Evolutionary conservation across 2,888 invertebrate species (phyloP).

Genomic region (Ichneumoninae sp.): DNA sequence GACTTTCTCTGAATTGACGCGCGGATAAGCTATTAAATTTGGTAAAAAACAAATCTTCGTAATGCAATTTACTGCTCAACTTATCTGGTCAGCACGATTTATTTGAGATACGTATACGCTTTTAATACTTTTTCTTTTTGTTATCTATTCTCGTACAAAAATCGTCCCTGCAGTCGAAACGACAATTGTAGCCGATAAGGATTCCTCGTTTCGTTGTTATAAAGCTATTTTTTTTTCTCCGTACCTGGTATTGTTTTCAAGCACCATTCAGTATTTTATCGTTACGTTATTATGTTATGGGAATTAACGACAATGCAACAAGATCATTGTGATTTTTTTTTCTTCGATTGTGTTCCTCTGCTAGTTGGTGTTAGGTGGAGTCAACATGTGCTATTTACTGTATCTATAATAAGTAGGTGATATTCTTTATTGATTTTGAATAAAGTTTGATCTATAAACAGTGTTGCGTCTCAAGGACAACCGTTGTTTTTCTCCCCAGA

Average conservation of each 20-base stretch:
- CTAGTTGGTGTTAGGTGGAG: slow-evolving; percentile 49
- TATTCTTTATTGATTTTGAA: slow-evolving; percentile 44
- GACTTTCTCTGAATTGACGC: slow-evolving; percentile 82
- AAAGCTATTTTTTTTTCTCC: slow-evolving; percentile 20
- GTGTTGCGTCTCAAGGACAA: background rate
- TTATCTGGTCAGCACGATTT: slow-evolving; percentile 49
- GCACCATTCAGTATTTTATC: slow-evolving; percentile 63
- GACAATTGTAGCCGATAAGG: slow-evolving; percentile 13
- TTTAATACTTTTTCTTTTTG: background rate
- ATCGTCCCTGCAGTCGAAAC: slow-evolving; percentile 32
- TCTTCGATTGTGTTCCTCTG: slow-evolving; percentile 45
- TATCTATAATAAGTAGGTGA: background rate
- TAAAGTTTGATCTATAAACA: slow-evolving; percentile 40
- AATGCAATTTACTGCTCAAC: slow-evolving; percentile 58
- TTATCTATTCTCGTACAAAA: slow-evolving; percentile 27
- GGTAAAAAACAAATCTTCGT: background rate
- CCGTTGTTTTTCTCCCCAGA: background rate
- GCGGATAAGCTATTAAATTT: background rate
- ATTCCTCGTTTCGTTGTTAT: slow-evolving; percentile 32
- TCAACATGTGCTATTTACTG: slow-evolving; percentile 46
- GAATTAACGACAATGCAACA: slow-evolving; percentile 21
- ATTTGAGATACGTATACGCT: slow-evolving; percentile 12
- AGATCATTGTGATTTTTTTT: slow-evolving; percentile 57
- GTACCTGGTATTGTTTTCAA: slow-evolving; percentile 53
- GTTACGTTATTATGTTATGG: slow-evolving; percentile 46